Evolutionary conservation across 2,113 vertebrate species (phyloP).

Genomic region (Oriolus oriolus): DNA sequence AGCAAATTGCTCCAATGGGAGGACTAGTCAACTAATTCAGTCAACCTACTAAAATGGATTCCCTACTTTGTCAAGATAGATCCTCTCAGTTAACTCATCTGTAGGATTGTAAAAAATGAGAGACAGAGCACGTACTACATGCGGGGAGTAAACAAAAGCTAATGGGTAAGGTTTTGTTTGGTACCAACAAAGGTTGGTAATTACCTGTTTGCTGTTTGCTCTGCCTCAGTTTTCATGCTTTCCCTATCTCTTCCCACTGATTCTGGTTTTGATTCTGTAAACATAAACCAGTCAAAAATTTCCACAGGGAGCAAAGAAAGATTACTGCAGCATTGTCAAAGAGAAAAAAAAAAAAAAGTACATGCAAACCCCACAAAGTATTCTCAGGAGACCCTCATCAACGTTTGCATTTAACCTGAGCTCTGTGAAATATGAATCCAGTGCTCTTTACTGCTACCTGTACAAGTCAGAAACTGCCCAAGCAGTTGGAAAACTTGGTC

Average conservation of each 20-base stretch:
- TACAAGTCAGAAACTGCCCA: slow-evolving; percentile 20
- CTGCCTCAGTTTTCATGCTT: neutral
- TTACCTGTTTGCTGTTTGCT: neutral
- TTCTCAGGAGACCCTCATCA: neutral
- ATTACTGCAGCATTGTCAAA: neutral
- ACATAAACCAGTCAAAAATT: neutral
- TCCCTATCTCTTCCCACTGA: neutral
- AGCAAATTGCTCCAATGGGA: slow-evolving; percentile 61
- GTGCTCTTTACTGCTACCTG: slow-evolving; percentile 26
- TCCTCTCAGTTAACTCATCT: slow-evolving; percentile 3
- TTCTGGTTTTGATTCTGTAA: slow-evolving; percentile 12
- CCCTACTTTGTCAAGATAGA: slow-evolving; percentile 21
- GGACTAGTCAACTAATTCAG: slow-evolving; percentile 33
- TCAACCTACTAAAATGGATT: slow-evolving; percentile 45
- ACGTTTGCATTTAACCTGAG: neutral
- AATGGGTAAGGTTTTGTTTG: neutral
- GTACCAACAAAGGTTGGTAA: neutral
- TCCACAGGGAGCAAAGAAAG: neutral
- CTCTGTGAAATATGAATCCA: slow-evolving; percentile 22
- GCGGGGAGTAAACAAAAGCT: neutral
- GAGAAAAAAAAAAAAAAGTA: neutral
- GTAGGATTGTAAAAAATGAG: neutral
- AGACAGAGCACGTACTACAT: neutral
- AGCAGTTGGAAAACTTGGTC: slow-evolving; percentile 15
- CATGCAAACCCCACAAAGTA: neutral